Evolutionary conservation across 2,888 invertebrate genomes (phyloP), one percentile per base, ranked within the genome.

Genomic region (Dryomyza anilis): DNA sequence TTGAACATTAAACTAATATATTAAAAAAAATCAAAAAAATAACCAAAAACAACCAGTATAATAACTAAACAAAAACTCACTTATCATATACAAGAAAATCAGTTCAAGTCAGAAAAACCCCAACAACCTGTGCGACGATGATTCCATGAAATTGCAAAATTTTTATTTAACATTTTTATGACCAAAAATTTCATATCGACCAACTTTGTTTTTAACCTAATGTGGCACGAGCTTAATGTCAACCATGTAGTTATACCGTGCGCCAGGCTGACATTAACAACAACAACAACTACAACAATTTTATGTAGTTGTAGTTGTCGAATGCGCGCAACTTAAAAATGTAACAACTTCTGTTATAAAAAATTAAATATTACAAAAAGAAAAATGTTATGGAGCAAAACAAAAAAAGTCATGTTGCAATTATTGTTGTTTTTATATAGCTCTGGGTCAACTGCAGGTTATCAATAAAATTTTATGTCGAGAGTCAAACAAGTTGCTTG

Each of bases 211-310:
- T 46, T 29, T 19, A 46, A 45, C 29, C 29, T 46, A 19, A 29
- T 8, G 45, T 29, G 58, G 58, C 58, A 58, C 58, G 58, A 58
- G 58, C 58, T 45, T 25, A 58, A 46, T 58, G 58, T 58, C 58
- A 58, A 27, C 58, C 8, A 25, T n/a, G n/a, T n/a, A n/a, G n/a
- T n/a, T 14, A 50, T 45, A 27, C 55, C 14, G 33, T 55, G 36
- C 36, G 14, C 33, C n/a, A 23, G 39, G 36, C 55, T 57, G 57
- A 43, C 57, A 57, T 43, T 57, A 58, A 58, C 45, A 46, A 46
- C 27, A 36, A 29, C 25, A 27, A 16, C 5, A 27, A 12, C 23
- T 25, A 21, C 16, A 4, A 16, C 8, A 7, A 10, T 12, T 48
- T 21, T 4, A 12, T 12, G 23, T n/a, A 8, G 33, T 21, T 48